Evolutionary conservation across 2,113 vertebrate genomes (phyloP).

Genomic region (Brienomyrus longianalis): DNA sequence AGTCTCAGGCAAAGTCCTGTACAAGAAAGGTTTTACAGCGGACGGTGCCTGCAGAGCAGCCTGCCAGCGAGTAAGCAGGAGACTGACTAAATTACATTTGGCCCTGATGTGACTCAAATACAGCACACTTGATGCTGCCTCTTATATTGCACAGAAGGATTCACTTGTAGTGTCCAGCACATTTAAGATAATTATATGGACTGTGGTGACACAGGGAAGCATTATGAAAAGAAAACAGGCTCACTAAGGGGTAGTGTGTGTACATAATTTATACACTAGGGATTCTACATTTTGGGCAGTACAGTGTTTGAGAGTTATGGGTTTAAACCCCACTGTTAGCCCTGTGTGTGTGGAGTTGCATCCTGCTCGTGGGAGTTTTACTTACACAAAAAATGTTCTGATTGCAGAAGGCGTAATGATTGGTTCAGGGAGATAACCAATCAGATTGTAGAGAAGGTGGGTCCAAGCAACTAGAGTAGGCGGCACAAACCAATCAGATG

Average conservation of each 20-base stretch:
- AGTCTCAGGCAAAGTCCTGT: not conserved
- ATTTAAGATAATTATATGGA: not conserved
- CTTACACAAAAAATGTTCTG: too few species aligned
- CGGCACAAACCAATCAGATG: too few species aligned
- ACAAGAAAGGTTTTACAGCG: not conserved
- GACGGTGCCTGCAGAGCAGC: not conserved
- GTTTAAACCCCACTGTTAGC: not conserved
- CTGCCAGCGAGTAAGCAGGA: not conserved
- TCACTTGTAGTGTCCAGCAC: not conserved
- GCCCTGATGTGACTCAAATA: not conserved
- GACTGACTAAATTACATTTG: not conserved
- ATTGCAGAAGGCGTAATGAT: too few species aligned
- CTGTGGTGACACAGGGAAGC: not conserved
- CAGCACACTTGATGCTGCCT: not conserved
- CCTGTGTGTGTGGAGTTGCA: not conserved
- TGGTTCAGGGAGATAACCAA: too few species aligned
- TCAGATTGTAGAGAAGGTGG: too few species aligned
- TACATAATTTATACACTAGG: not conserved
- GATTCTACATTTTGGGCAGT: not conserved
- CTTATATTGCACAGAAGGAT: not conserved
- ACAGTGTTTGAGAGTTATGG: not conserved
- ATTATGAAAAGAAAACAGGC: not conserved
- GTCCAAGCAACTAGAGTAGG: too few species aligned
- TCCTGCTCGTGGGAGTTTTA: not conserved
- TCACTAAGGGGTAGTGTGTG: not conserved